Evolutionary conservation across 2,113 vertebrate genomes (phyloP), one percentile per base, ranked within the genome.

Genomic region (Myrmecophaga tridactyla): DNA sequence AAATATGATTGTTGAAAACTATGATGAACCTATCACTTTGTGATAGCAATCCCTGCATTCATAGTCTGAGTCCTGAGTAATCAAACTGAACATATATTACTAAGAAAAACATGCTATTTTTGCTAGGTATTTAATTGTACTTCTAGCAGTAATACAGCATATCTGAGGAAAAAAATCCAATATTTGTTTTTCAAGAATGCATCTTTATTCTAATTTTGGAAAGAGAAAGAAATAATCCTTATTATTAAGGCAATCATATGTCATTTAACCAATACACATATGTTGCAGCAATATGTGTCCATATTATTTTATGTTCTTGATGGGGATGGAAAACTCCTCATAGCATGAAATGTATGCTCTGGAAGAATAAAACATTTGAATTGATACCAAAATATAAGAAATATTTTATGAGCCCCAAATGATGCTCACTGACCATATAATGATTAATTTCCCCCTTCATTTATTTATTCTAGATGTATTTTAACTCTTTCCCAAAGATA

Each of bases 1-100:
- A 98, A 98, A 96, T 97, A 97, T 97, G 92, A 89, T 60, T 95
- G 77, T 78, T 94, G 90, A 98, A 98, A 97, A 97, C 97, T 97
- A 94, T 97, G 92, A 96, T 97, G 96, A 98, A 97, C 20, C 95
- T 80, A 0, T 90, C 96, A 97, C 17, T 93, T 97, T 69, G 20
- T 97, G 86, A 94, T 97, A 98, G 98, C 96, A 97, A 83, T 83
- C 60, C 97, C 96, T 96, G 97, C 94, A 97, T 97, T 95, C 86
- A 97, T 78, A 96, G 58, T 90, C 97, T 92, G 97, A 97, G 58
- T 96, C 70, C 67, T 97, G 95, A 97, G 95, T 96, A 97, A 98
- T 92, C 90, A 93, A 97, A 97, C 90, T 96, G 90, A 98, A 97
- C 93, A 97, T 88, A 96, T 96, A 78, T 92, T 98, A 91, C 60